Percentiles rank a stretch among this genome's conserved stretches.
These are phyloP conservation scores for Rachycentron canadum DNA, from an alignment of 2,797 vertebrate species.

Conservation along the genomic window DNA sequence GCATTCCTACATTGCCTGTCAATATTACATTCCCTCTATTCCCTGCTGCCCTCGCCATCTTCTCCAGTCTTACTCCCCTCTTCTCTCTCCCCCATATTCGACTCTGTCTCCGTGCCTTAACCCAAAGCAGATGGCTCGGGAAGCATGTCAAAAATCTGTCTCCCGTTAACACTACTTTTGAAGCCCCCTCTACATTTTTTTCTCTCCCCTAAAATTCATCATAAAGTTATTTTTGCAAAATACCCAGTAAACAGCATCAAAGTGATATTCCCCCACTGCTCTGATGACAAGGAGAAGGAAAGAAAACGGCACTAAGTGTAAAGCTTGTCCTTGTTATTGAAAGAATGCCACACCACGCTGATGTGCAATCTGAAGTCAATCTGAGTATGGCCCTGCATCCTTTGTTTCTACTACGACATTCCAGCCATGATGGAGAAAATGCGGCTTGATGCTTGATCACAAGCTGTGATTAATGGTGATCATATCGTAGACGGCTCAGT, in stretches of 20 bases:
- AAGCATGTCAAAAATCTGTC: constrained; percentile 93
- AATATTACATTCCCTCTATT: constrained; percentile 68
- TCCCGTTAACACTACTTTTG: constrained; percentile 90
- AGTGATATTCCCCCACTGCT: constrained; percentile 73
- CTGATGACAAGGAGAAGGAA: constrained; percentile 58
- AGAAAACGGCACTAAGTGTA: constrained; percentile 42
- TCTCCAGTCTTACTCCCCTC: constrained; percentile 61
- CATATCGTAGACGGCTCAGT: constrained; percentile 62
- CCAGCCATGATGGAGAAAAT: constrained; percentile 65
- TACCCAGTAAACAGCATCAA: constrained; percentile 91
- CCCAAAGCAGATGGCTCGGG: constrained; percentile 92
- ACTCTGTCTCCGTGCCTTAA: constrained; percentile 83
- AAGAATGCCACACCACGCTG: constrained; percentile 28
- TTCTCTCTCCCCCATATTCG: constrained; percentile 67
- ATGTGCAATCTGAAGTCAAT: constrained; percentile 76
- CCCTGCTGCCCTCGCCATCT: constrained; percentile 68
- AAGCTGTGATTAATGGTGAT: constrained; percentile 77
- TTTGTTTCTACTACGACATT: constrained; percentile 69
- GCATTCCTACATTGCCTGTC: constrained; percentile 63
- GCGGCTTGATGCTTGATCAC: constrained; percentile 63
- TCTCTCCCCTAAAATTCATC: constrained; percentile 78
- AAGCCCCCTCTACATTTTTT: constrained; percentile 83
- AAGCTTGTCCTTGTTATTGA: constrained; percentile 53
- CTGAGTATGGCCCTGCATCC: constrained; percentile 52
- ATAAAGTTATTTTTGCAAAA: constrained; percentile 88